Percentiles rank a stretch among this genome's conserved stretches.
These are phyloP conservation scores for Callyntrura sp. DNA, from an alignment of 2,888 invertebrate species.

Conservation along the genomic window DNA sequence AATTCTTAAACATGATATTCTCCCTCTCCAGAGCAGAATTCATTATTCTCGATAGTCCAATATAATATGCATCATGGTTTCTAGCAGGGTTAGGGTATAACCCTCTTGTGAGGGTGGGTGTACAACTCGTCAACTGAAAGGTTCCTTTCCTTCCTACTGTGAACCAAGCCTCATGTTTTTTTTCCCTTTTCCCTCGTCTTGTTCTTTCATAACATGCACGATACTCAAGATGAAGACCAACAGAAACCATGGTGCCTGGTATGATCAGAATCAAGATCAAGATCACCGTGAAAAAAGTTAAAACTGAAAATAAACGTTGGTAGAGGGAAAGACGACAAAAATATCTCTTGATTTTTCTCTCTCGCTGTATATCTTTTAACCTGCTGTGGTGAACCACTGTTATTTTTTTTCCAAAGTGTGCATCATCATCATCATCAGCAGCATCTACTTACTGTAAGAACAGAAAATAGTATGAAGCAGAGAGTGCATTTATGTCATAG, in stretches of 20 bases:
- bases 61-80: too few species aligned
- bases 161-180: constrained; percentile 53
- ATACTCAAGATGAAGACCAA: not conserved
- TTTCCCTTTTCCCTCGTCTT: constrained; percentile 45
- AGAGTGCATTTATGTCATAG: constrained; percentile 23
- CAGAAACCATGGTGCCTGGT: constrained; percentile 42
- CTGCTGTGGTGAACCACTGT: constrained; percentile 70
- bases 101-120: constrained; percentile 46
- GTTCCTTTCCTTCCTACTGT: constrained; percentile 57
- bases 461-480: constrained; percentile 1
- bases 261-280: constrained; percentile 52
- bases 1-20: too few species aligned
- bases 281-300: constrained; percentile 54
- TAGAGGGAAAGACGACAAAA: constrained; percentile 63
- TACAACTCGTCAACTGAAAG: constrained; percentile 46
- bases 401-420: constrained; percentile 52
- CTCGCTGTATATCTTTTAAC: constrained; percentile 25
- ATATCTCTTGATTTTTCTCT: constrained; percentile 44
- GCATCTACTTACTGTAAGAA: constrained; percentile 31
- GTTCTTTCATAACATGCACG: constrained; percentile 31
- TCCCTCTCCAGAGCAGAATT: not conserved
- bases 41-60: too few species aligned
- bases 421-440: too few species aligned
- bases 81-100: constrained; percentile 29
- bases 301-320: constrained; percentile 73